These are phyloP conservation scores for Crocidura indochinensis DNA, from an alignment of 2,797 vertebrate species.

Conservation along the genomic window DNA sequence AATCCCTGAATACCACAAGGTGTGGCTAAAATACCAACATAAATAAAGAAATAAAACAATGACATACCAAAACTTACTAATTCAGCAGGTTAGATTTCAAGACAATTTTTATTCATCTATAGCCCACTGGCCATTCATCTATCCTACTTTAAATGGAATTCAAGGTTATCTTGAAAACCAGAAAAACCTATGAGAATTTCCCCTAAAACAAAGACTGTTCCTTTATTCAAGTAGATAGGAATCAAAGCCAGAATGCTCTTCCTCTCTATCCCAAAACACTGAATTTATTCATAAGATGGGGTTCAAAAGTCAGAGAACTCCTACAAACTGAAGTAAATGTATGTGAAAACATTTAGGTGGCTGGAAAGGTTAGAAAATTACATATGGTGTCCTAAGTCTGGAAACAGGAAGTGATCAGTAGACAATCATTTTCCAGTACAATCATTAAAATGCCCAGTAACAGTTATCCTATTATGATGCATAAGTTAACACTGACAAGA, in stretches of 20 bases:
- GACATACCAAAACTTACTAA: conserved; percentile 1
- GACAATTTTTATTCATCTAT: conserved; percentile 15
- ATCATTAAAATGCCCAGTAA: conserved; percentile 77
- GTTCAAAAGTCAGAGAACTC: background rate
- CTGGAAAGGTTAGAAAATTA: conserved; percentile 47
- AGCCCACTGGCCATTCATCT: background rate
- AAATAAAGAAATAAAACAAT: too few relatives aligned
- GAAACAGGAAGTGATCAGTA: conserved; percentile 59
- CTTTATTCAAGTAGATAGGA: background rate
- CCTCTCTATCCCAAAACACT: background rate
- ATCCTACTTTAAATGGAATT: conserved; percentile 29
- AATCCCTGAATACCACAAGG: too few relatives aligned
- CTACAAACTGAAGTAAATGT: background rate
- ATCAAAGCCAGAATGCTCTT: background rate
- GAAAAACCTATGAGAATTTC: background rate
- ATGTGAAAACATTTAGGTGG: background rate
- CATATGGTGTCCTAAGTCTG: background rate
- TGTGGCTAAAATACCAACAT: too few relatives aligned
- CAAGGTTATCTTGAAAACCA: conserved; percentile 39
- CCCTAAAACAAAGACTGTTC: background rate
- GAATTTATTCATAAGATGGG: background rate
- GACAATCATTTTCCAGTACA: conserved; percentile 67
- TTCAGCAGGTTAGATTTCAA: conserved; percentile 30
- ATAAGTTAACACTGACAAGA: conserved; percentile 38
- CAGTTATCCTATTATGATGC: conserved; percentile 68